Base-by-base conservation (phyloP, 2,888 invertebrate genomes). In the Spodoptera picta region DNA sequence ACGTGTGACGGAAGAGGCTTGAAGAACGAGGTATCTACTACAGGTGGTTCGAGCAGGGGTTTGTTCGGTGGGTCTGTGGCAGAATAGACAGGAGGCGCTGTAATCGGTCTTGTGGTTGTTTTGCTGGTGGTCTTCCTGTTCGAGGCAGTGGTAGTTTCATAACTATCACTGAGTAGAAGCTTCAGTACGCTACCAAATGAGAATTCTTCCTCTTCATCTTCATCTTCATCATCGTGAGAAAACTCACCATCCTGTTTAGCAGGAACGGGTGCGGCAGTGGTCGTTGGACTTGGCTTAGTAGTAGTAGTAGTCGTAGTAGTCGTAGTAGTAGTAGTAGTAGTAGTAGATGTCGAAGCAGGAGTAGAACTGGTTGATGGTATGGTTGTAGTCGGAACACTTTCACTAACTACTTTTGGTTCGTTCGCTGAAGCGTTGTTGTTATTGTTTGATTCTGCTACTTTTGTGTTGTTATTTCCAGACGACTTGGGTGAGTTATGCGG, bases 111-210 rank as follows among this genome's bases (percentile, higher is more conserved):
- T 6, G 75, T 67, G 6, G 73, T 24, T 23, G 65, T 23, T 55
- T 41, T 62, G 4, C 42, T 50, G 0, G 61, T 0, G 56, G 50
- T n/a, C 47, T 65, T 66, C 57, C 85, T 63, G 66, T 65, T 47
- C 12, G 77, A 48, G 12, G 67, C 14, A 0, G 91, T 91, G 3
- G 92, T 92, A 0, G 90, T 81, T 19, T 92, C 92, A 27, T 93
- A 92, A 61, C 83, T 90, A 41, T 95, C 95, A 60, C 95, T 95
- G 36, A 96, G 92, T 24, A 96, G 84, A n/a, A 96, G 88, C 80
- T 96, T 95, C 14, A 96, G 85, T 5, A 96, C 95, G 78, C 95
- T 96, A 57, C 96, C 96, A 27, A 96, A 93, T 0, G 96, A 96
- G 80, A 96, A 95, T 10, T 94, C 95, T 54, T 93, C 95, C 56